Conservation (phyloP, 2,113 vertebrate genomes). For the Cyprichromis sp. region DNA sequence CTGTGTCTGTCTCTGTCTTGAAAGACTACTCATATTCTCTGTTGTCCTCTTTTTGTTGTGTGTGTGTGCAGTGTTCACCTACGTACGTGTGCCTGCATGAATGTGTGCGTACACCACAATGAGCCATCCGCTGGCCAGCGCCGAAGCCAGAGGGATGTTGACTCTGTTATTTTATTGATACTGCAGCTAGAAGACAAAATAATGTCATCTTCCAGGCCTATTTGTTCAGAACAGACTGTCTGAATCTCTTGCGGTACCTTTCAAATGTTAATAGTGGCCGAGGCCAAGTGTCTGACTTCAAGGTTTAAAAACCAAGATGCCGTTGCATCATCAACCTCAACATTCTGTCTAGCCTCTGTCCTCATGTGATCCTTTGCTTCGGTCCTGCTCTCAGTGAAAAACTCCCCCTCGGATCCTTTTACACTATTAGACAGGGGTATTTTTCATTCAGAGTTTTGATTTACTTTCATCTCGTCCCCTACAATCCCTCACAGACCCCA, state of each 20-base stretch:
- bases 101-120: not conserved
- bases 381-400: slow-evolving; percentile 2
- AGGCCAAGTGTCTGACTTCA: slow-evolving; percentile 24
- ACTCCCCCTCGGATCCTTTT: slow-evolving; percentile 1
- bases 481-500: not conserved
- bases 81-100: not conserved
- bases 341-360: not conserved
- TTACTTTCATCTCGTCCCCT: not conserved
- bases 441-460: not conserved
- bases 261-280: not conserved
- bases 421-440: not conserved
- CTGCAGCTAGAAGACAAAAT: slow-evolving; percentile 36
- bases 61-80: not conserved
- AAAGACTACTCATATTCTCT: not conserved
- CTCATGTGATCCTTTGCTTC: not conserved
- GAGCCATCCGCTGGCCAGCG: not conserved
- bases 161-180: slow-evolving; percentile 47
- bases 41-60: not conserved
- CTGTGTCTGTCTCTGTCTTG: slow-evolving; percentile 37
- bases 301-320: slow-evolving; percentile 16
- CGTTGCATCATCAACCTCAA: slow-evolving; percentile 32
- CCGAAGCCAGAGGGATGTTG: not conserved
- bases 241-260: slow-evolving; percentile 9
- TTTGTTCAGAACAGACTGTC: slow-evolving; percentile 27
- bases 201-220: not conserved